These are phyloP conservation scores for Pelodiscus sinensis DNA, from an alignment of 2,113 vertebrate species.

Conservation along the genomic window DNA sequence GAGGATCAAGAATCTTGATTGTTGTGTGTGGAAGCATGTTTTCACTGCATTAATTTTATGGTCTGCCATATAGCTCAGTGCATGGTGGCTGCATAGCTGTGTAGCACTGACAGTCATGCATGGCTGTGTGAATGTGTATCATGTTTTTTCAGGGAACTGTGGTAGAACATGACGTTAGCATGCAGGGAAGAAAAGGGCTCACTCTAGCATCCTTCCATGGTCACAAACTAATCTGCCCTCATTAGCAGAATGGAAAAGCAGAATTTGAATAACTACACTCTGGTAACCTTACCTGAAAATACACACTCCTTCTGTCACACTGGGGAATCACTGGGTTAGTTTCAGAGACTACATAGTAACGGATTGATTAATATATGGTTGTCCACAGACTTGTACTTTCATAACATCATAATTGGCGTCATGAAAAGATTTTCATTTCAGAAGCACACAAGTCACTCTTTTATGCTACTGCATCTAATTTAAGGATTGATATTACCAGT, in stretches of 20 bases:
- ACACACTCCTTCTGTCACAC: neutral
- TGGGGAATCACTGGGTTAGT: neutral
- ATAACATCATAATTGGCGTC: slow-evolving; percentile 15
- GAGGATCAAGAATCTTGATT: neutral
- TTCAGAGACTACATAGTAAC: neutral
- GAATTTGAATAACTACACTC: neutral
- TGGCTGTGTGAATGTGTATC: neutral
- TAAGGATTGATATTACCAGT: slow-evolving; percentile 26
- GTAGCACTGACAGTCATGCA: neutral
- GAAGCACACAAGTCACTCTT: neutral
- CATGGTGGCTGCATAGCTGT: neutral
- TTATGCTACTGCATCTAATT: neutral
- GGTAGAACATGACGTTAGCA: neutral
- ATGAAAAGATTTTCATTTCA: slow-evolving; percentile 12
- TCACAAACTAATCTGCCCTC: neutral
- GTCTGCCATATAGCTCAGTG: neutral
- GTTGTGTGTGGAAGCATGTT: neutral
- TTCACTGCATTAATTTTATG: neutral
- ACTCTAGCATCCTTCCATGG: neutral
- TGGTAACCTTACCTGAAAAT: slow-evolving; percentile 8
- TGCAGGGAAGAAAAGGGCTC: neutral
- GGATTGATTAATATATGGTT: too few species aligned
- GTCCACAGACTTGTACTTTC: neutral
- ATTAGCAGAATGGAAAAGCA: neutral
- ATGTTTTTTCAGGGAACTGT: neutral